phyloP scores from a whole-genome alignment of 2,113 vertebrate species.

The Epinephelus fuscoguttatus region DNA sequence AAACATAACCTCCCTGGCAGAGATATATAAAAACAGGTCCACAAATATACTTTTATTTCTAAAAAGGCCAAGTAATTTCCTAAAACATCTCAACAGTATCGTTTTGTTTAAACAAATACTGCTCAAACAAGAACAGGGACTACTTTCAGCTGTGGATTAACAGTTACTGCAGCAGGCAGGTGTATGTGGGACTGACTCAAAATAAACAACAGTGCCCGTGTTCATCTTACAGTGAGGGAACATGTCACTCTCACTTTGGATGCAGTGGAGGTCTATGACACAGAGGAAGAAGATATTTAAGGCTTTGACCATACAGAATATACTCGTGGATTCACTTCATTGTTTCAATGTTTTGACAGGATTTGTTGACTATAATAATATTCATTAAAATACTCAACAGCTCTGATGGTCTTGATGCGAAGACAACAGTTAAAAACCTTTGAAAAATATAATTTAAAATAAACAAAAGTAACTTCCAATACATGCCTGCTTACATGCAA shows the following conservation, averaged over 20 bases:
- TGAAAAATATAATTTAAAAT: too few species aligned
- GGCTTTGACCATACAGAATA: not conserved
- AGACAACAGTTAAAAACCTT: too few species aligned
- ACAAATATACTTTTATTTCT: not conserved
- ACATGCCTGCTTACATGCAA: not conserved
- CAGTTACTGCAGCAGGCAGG: not conserved
- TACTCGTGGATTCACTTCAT: not conserved
- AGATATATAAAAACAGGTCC: not conserved
- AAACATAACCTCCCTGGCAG: not conserved
- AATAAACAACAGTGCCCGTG: not conserved
- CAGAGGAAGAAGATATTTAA: not conserved
- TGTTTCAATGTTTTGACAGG: not conserved
- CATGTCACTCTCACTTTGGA: not conserved
- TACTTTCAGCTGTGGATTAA: not conserved
- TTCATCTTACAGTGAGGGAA: not conserved
- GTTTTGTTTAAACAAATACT: not conserved
- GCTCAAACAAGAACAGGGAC: not conserved
- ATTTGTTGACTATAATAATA: not conserved
- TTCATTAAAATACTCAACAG: not conserved
- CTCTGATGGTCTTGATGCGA: not conserved
- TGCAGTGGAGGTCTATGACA: not conserved
- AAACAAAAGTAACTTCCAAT: not conserved
- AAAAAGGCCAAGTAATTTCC: not conserved
- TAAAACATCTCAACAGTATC: not conserved
- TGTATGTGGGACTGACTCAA: not conserved